Base-by-base conservation (phyloP, 2,797 vertebrate species). In the Tadarida brasiliensis region DNA sequence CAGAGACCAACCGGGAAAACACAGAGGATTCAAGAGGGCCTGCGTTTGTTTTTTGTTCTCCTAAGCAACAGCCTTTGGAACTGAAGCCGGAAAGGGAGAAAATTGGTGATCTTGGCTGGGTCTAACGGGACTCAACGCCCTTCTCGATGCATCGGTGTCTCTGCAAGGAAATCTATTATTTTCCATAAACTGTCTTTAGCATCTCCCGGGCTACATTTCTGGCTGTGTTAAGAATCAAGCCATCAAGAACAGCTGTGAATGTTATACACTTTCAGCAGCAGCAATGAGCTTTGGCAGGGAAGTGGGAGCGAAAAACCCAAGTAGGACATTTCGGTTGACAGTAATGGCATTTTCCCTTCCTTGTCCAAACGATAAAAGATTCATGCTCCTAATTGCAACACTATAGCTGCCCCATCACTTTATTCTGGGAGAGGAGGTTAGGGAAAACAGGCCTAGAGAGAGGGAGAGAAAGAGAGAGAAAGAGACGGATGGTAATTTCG, bases 351-450 rank as follows among this genome's bases (percentile, higher is more conserved):
- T 90, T 92, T 74, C 96, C 97, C 96, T 91, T 95, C 97, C 97
- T 96, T 89, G 97, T 97, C 98, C 97, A 91, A 97, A 98, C 54
- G 95, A 78, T 59, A 73, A 96, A 97, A 96, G 98, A 98, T 96
- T 94, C 96, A 97, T 96, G 97, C 94, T 94, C 95, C 94, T 92
- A 92, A 97, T 97, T 96, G 93, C 73, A 77, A 95, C 2, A 35
- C 97, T n/a, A 94, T 67, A 94, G 97, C 98, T 97, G 98, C 97
- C 97, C 94, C 28, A 7, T 90, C 97, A 95, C 94, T 97, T 2
- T 93, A 44, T 96, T 87, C 94, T 91, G 68, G 96, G 96, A 97
- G 97, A 96, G 17, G 97, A 8, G 74, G 96, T 76, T 80, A 83
- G 61, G 96, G 97, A 96, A 68, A 89, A 77, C 33, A 97, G 92